Evolutionary conservation across 2,888 invertebrate species (phyloP).

Genomic region (Helobdella robusta): DNA sequence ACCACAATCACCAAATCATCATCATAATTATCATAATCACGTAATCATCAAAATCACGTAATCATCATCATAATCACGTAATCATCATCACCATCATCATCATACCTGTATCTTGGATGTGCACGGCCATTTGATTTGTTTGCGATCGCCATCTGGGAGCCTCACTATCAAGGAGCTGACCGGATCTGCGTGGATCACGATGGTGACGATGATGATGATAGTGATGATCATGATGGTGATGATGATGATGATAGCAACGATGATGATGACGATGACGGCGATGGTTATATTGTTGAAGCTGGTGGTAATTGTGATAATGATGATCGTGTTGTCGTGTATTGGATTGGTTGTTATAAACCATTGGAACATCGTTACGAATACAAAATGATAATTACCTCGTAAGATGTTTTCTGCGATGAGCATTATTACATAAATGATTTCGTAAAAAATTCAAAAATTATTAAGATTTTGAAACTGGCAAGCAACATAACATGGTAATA

Average conservation of each 20-base stretch:
- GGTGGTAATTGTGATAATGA: not conserved
- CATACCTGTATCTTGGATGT: conserved; percentile 4
- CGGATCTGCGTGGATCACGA: not conserved
- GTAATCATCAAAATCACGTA: too few species aligned
- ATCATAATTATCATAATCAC: too few species aligned
- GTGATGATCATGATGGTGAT: not conserved
- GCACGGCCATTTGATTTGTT: not conserved
- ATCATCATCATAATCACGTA: too few species aligned
- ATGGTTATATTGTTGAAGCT: not conserved
- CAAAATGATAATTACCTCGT: too few species aligned
- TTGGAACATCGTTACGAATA: not conserved
- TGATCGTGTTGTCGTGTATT: not conserved
- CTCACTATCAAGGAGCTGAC: too few species aligned
- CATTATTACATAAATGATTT: too few species aligned
- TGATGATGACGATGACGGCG: not conserved
- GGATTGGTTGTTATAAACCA: not conserved
- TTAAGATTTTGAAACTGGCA: too few species aligned
- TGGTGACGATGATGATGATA: not conserved
- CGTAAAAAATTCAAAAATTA: too few species aligned
- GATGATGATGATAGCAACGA: not conserved
- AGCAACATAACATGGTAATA: too few species aligned
- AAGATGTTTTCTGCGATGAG: too few species aligned
- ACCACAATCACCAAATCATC: too few species aligned
- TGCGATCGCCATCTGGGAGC: conserved; percentile 18
- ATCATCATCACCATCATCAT: too few species aligned